phyloP scores from a whole-genome alignment of 2,888 invertebrate species.

The Deilephila porcellus region DNA sequence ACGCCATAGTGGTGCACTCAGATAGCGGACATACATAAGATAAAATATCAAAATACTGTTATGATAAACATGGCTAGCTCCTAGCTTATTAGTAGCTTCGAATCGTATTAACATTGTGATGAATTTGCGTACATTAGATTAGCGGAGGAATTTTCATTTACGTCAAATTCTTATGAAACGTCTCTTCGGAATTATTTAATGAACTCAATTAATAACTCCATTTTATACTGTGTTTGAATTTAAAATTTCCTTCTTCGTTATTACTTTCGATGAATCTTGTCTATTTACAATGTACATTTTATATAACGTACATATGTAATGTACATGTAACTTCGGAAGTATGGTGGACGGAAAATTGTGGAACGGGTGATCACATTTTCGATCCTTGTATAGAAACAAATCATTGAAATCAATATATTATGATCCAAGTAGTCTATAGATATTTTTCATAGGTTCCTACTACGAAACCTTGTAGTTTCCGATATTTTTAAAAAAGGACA shows the following conservation, averaged over 20 bases:
- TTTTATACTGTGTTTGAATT: neutral
- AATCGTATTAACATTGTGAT: constrained; percentile 57
- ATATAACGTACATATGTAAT: no score
- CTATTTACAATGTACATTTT: neutral
- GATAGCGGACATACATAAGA: no score
- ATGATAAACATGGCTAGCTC: constrained; percentile 8
- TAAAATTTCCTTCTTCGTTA: neutral
- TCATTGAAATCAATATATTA: no score
- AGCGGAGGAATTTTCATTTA: constrained; percentile 50
- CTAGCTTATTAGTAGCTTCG: constrained; percentile 47
- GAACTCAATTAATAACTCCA: constrained; percentile 12
- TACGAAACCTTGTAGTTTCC: no score
- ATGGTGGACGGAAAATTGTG: no score
- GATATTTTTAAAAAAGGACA: no score
- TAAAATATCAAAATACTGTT: neutral
- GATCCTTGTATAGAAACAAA: no score
- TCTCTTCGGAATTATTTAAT: constrained; percentile 36
- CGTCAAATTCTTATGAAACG: constrained; percentile 41
- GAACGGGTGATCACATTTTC: no score
- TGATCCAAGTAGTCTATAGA: no score
- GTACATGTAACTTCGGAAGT: no score
- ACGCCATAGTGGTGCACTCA: neutral
- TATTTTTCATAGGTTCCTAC: no score
- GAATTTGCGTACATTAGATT: constrained; percentile 49
- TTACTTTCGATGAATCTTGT: neutral